Evolutionary conservation across 1,140 invertebrate species (phyloP), one percentile per base, ranked within the genome.

Genomic region (Zaprionus davidi): DNA sequence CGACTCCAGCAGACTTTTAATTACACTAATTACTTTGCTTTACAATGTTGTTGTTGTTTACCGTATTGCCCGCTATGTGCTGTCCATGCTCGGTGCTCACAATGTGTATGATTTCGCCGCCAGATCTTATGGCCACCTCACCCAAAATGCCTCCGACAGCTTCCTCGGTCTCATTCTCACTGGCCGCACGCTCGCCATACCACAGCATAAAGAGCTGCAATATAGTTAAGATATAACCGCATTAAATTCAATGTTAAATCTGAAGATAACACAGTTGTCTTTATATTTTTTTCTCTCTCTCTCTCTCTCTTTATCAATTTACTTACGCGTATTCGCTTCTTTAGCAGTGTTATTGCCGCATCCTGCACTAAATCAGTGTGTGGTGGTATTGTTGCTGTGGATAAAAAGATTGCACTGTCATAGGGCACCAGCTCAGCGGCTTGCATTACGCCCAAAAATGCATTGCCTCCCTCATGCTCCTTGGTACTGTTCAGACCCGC

Each of bases 381-480:
- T 2, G 93, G 92, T 58, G 94, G 84, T 26, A 93, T 87, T 31
- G 88, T 81, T 63, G 94, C 93, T 0, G 94, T 94, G 12, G 94
- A 92, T 11, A 95, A 91, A 81, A 95, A 94, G 1, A 95, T 92
- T 0, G 94, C 94, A 79, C 94, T 95, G 83, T 95, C 94, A 68
- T 94, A 95, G 2, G 94, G 94, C 38, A 95, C 93, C 34, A 95
- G 79, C 59, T 94, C 93, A 0, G 93, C 93, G 9, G 93, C 92
- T 65, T 91, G 90, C 12, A 92, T 53, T n/a, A 93, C 90, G 38
- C 90, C 92, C 65, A 82, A 80, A 79, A 93, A 93, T 1, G 90
- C 82, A 76, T 91, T 78, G 26, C 91, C 91, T 36, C 81, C 85
- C 22, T 92, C 79, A 11, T 81, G 71, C 44, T 91, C 87, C 71